A percentile compares a stretch with the other conserved stretches of the same genome.
phyloP scores from a whole-genome alignment of 2,888 invertebrate genomes.

The Melinaea menophilus region DNA sequence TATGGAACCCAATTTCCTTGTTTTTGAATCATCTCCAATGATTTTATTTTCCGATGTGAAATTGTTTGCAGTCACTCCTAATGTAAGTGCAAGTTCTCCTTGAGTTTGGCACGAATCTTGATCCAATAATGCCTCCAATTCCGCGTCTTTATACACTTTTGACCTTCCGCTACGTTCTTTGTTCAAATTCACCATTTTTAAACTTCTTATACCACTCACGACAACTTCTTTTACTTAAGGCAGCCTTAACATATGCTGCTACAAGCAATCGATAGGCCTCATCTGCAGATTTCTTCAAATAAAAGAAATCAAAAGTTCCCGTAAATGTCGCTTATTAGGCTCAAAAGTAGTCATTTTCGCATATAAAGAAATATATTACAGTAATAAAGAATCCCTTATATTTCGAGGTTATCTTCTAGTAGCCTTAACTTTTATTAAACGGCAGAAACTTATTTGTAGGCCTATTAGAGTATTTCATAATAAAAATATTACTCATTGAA shows the following conservation, averaged over 20 bases:
- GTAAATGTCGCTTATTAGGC: no score
- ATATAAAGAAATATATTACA: no score
- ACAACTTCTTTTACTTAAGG: constrained; percentile 5
- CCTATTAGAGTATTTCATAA: no score
- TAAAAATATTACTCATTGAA: neutral
- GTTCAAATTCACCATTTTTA: constrained; percentile 9
- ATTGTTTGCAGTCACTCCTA: neutral
- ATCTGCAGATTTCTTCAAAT: no score
- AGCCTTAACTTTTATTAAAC: no score
- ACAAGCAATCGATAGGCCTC: neutral
- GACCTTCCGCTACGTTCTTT: constrained; percentile 2
- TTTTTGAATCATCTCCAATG: neutral
- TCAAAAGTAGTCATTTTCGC: no score
- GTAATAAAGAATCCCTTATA: no score
- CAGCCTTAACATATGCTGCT: constrained; percentile 9
- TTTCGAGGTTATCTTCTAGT: no score
- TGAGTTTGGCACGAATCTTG: neutral
- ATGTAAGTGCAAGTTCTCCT: neutral
- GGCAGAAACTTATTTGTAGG: no score
- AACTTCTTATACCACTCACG: neutral
- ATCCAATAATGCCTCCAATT: neutral
- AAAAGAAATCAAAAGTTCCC: no score
- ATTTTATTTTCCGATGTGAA: neutral
- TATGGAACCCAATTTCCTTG: neutral
- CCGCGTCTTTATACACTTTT: constrained; percentile 3